Evolutionary conservation across 2,888 invertebrate genomes (phyloP).

Genomic region (Camptogramma bilineatum): DNA sequence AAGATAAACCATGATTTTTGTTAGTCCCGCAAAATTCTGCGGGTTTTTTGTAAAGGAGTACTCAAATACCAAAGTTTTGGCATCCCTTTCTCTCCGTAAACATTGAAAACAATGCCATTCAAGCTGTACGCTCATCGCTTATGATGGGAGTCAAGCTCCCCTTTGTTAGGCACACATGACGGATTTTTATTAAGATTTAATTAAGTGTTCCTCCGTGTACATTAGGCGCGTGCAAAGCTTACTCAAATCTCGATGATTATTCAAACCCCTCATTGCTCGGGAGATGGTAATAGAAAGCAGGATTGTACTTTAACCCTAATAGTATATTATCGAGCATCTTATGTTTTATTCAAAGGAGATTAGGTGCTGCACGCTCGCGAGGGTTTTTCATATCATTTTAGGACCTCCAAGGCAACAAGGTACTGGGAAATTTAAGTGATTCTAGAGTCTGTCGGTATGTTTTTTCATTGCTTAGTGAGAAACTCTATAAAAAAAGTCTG

Average conservation of each 20-base stretch:
- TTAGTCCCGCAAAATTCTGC: too few relatives aligned
- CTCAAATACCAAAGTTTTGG: background rate
- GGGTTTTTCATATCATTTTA: constrained; percentile 69
- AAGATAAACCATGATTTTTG: too few relatives aligned
- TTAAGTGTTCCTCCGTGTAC: constrained; percentile 64
- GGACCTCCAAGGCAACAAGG: constrained; percentile 11
- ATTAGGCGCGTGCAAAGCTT: constrained; percentile 67
- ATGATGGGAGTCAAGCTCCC: constrained; percentile 47
- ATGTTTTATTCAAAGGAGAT: constrained; percentile 83
- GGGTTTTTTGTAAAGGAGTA: background rate
- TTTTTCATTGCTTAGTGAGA: constrained; percentile 1
- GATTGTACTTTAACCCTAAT: constrained; percentile 78
- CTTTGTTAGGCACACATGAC: constrained; percentile 50
- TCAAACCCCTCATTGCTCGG: constrained; percentile 55
- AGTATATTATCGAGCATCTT: constrained; percentile 79
- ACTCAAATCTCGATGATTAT: constrained; percentile 51
- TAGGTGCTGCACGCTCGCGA: constrained; percentile 64
- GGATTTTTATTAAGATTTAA: constrained; percentile 78
- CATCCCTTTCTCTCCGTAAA: background rate
- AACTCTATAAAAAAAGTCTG: too few relatives aligned
- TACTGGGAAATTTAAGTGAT: background rate
- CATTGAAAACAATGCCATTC: constrained; percentile 38
- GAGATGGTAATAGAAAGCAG: constrained; percentile 69
- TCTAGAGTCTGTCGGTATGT: background rate
- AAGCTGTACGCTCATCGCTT: constrained; percentile 29